These are phyloP conservation scores for Pheosia gnoma DNA, from an alignment of 2,888 invertebrate genomes.

Conservation along the genomic window DNA sequence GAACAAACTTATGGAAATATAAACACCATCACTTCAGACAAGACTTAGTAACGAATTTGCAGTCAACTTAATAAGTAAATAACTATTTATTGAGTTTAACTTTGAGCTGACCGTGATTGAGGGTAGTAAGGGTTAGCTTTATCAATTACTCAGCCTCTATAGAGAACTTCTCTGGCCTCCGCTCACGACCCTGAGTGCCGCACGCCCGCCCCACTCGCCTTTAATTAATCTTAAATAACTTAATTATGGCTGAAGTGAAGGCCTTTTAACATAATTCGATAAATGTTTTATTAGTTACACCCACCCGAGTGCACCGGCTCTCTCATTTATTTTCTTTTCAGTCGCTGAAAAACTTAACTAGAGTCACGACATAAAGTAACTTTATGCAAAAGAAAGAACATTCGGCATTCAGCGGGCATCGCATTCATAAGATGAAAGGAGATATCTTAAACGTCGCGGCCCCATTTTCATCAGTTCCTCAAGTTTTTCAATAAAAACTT, in stretches of 20 bases:
- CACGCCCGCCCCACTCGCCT: conserved; percentile 49
- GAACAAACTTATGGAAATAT: conserved; percentile 11
- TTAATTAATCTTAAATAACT: conserved; percentile 73
- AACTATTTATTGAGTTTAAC: conserved; percentile 59
- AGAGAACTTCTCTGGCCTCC: conserved; percentile 48
- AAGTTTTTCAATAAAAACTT: conserved; percentile 85
- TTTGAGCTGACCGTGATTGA: conserved; percentile 66
- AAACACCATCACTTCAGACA: conserved; percentile 22
- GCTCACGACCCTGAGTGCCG: conserved; percentile 37
- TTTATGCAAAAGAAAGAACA: conserved; percentile 51
- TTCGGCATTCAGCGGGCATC: conserved; percentile 61
- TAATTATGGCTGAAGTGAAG: conserved; percentile 55
- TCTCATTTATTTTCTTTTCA: conserved; percentile 10
- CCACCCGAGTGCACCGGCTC: conserved; percentile 15
- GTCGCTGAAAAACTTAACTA: conserved; percentile 5
- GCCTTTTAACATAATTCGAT: conserved; percentile 44
- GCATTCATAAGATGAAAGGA: conserved; percentile 68
- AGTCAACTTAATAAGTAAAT: conserved; percentile 62
- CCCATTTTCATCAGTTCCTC: conserved; percentile 81
- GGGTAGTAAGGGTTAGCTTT: conserved; percentile 65
- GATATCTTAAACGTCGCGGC: conserved; percentile 73
- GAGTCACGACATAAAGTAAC: conserved; percentile 34
- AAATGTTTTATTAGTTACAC: conserved; percentile 33
- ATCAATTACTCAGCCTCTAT: conserved; percentile 71
- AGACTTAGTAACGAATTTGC: conserved; percentile 48